Percentiles rank a stretch among this genome's conserved stretches.
phyloP scores from a whole-genome alignment of 2,797 vertebrate species.

The Pipistrellus kuhlii region DNA sequence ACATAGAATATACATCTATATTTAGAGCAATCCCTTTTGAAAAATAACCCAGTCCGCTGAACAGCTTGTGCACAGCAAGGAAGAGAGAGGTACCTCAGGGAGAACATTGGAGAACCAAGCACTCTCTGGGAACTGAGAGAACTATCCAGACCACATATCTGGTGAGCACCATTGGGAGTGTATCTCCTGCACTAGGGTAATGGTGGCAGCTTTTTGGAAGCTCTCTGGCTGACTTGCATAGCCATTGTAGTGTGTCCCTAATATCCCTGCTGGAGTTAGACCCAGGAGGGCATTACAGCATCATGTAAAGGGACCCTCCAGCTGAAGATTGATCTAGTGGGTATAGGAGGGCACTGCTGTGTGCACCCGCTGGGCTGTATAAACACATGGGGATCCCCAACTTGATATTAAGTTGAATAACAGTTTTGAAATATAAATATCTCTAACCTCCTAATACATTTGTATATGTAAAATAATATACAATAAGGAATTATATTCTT shows the following conservation, averaged over 20 bases:
- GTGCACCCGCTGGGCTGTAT: not conserved
- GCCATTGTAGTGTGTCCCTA: no score
- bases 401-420: not conserved
- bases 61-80: not conserved
- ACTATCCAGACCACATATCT: not conserved
- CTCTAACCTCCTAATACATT: not conserved
- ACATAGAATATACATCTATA: not conserved
- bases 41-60: not conserved
- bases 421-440: not conserved
- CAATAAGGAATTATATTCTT: not conserved
- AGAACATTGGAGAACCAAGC: not conserved
- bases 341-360: not conserved
- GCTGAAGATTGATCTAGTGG: not conserved
- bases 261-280: not conserved
- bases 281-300: not conserved
- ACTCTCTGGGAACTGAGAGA: not conserved
- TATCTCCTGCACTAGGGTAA: not conserved
- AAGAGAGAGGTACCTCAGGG: no score
- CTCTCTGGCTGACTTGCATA: not conserved
- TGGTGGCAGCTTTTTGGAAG: not conserved
- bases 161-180: no score
- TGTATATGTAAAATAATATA: not conserved
- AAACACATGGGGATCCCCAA: not conserved
- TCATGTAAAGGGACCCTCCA: not conserved
- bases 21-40: not conserved